Evolutionary conservation across 2,888 invertebrate genomes (phyloP), one percentile per base, ranked within the genome.

Genomic region (Drosophila picticornis): DNA sequence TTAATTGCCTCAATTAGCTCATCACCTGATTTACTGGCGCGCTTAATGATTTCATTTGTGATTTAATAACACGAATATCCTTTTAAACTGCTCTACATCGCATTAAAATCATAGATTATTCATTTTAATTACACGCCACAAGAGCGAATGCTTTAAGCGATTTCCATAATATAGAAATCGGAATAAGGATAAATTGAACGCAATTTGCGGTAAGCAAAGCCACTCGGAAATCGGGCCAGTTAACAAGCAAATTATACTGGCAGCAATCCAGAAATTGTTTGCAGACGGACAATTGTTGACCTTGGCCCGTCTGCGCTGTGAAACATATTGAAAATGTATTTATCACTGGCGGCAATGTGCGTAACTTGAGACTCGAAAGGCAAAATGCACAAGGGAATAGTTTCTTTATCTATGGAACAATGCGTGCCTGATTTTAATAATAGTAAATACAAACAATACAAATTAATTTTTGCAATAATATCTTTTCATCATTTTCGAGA

Each of bases 281-380:
- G 13, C n/a, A 16, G 19, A 10, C 5, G 13, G 27, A 70, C n/a
- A 48, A 34, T 38, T 61, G 50, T 27, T 66, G n/a, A 36, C 48
- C 7, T 43, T 46, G 43, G 27, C 4, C 27, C 76, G 59, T 63
- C 65, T 72, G 48, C 43, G 57, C 55, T 55, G 70, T 62, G 5
- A 29, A 22, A 32, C 4, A 25, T 62, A 36, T 22, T 57, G 11
- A 27, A 64, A 61, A 40, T 60, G 32, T 61, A 61, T 73, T 65
- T 56, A 65, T n/a, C 13, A 59, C 10, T 34, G 29, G 13, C 16
- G 22, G 38, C 2, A 2, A n/a, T 59, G 36, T 25, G 40, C 32
- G 13, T 0, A 22, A 1, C 40, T 22, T 0, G 0, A 19, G 9
- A n/a, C 36, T 22, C 10, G n/a, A 51, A 32, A 13, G 38, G 13